phyloP scores from a whole-genome alignment of 2,888 invertebrate species.

The Drosophila ustulata region DNA sequence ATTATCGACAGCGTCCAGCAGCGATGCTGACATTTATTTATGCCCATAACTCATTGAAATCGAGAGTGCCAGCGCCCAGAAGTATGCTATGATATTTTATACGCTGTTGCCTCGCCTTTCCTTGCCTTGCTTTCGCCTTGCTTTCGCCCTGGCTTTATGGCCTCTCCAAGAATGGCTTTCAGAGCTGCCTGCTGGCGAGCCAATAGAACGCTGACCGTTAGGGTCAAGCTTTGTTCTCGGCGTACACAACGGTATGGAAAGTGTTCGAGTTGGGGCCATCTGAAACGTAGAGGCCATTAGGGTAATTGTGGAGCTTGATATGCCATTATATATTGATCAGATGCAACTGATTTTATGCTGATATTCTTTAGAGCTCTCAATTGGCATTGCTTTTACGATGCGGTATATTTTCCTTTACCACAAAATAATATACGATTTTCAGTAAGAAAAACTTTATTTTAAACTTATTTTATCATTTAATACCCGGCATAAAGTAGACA shows the following conservation, averaged over 20 bases:
- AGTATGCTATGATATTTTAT: slow-evolving; percentile 41
- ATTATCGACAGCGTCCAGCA: slow-evolving; percentile 64
- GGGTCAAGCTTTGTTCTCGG: slow-evolving; percentile 1
- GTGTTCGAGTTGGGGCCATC: not conserved
- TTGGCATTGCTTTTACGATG: not conserved
- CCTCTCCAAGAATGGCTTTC: not conserved
- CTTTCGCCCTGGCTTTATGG: not conserved
- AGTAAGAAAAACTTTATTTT: too few relatives aligned
- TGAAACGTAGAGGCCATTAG: not conserved
- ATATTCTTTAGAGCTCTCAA: not conserved
- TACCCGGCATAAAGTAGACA: too few relatives aligned
- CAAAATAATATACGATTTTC: too few relatives aligned
- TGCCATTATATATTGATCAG: not conserved
- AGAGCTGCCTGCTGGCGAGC: not conserved
- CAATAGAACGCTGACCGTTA: slow-evolving; percentile 2
- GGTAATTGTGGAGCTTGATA: not conserved
- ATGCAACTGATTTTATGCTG: not conserved
- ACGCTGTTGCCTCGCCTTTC: slow-evolving; percentile 9
- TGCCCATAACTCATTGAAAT: slow-evolving; percentile 64
- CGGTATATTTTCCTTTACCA: too few relatives aligned
- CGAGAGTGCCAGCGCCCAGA: slow-evolving; percentile 23
- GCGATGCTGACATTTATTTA: slow-evolving; percentile 71
- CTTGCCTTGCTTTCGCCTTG: not conserved
- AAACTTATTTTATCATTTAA: too few relatives aligned
- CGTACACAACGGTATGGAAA: not conserved